Evolutionary conservation across 2,888 invertebrate species (phyloP).

Genomic region (Dysmachus trigonus): DNA sequence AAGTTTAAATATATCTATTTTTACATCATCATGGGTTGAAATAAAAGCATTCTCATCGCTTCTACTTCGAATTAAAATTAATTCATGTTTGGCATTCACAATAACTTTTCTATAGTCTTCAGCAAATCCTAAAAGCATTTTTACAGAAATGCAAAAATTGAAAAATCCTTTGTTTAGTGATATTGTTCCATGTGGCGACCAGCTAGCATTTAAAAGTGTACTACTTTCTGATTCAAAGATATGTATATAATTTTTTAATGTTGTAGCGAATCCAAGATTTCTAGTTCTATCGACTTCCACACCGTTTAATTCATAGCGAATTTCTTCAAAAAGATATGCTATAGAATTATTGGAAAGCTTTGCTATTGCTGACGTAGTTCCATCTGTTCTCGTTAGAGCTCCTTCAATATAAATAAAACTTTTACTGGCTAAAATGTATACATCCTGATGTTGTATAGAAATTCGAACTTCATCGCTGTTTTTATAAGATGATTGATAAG

Average conservation of each 20-base stretch:
- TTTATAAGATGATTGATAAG: conserved; percentile 52
- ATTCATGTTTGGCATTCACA: conserved; percentile 59
- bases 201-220: conserved; percentile 49
- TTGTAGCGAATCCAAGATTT: conserved; percentile 55
- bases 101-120: conserved; percentile 59
- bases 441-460: conserved; percentile 55
- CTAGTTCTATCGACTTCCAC: conserved; percentile 56
- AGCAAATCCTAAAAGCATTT: conserved; percentile 57
- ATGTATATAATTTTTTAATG: conserved; percentile 57
- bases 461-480: conserved; percentile 54
- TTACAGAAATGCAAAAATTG: conserved; percentile 56
- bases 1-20: conserved; percentile 49
- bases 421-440: not conserved
- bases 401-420: conserved; percentile 54
- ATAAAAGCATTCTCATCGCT: conserved; percentile 36
- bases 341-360: conserved; percentile 47
- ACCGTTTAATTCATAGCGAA: conserved; percentile 58
- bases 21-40: conserved; percentile 14
- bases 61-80: conserved; percentile 48
- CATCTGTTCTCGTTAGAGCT: conserved; percentile 44
- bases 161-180: conserved; percentile 50
- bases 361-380: not conserved
- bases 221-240: conserved; percentile 52
- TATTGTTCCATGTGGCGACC: conserved; percentile 45
- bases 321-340: conserved; percentile 57